Base-by-base conservation (phyloP, 1,140 invertebrate genomes). In the Chironomus striatipennis region DNA sequence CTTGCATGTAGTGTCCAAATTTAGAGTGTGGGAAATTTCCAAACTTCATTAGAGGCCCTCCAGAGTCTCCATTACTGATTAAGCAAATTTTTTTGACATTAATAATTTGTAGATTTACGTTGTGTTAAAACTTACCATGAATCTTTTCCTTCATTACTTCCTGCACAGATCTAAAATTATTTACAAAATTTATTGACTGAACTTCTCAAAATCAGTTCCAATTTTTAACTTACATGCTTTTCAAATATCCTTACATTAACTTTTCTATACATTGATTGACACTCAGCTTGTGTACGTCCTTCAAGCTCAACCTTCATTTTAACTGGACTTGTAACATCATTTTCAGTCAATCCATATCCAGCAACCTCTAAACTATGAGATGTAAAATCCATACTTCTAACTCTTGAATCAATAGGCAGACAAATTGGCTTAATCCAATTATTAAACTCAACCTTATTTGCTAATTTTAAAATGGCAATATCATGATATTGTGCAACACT, bases 371-470 rank as follows among this genome's bases (percentile, higher is more conserved):
- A 80, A 20, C 79, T 84, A 8, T 78, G 74, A 0, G 79, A 79
- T 0, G 83, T 74, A 42, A 81, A 83, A 2, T 77, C 75, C 7
- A 76, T 79, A 10, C 77, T 77, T 74, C 78, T 77, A 12, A 84
- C 75, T 17, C 80, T 76, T 18, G 77, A 75, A 18, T 80, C 77
- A 2, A 76, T 77, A 7, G 92, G 91, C 0, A 95, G 78, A 77
- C 93, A 94, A 17, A 94, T 88, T 0, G 92, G 91, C 76, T 85
- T 85, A 24, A 94, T 87, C 74, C 83, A 87, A 73, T 86, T 80
- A 24, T 82, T 87, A 77, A 84, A 89, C 3, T 74, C 21, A 1
- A 92, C 87, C 5, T 85, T 78, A 1, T 79, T 77, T 1, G 79
- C 77, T 5, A 93, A 79, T 43, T 88, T 85, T 8, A 93, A 77